These are phyloP conservation scores for Enteromius unitaeniatus DNA, from an alignment of 2,797 vertebrate species.

Conservation along the genomic window DNA sequence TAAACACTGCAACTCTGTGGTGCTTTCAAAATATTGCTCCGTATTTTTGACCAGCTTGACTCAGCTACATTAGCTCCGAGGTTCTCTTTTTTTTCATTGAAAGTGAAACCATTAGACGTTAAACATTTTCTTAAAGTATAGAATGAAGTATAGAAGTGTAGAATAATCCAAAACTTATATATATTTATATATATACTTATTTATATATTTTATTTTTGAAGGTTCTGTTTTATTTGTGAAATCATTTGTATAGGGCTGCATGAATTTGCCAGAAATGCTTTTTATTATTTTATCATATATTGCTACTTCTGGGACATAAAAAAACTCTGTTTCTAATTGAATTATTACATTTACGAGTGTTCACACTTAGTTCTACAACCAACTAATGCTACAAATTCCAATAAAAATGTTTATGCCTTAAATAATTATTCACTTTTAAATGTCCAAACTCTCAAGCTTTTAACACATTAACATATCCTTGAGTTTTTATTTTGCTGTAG, in stretches of 20 bases:
- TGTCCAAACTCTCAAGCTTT: neutral
- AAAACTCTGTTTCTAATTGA: neutral
- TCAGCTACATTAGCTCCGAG: neutral
- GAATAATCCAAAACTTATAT: neutral
- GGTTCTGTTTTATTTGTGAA: neutral
- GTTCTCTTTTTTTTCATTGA: neutral
- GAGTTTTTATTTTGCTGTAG: neutral
- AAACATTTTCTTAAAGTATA: neutral
- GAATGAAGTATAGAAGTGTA: neutral
- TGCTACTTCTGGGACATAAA: neutral
- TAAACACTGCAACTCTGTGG: conserved; percentile 6
- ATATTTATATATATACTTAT: too few relatives aligned
- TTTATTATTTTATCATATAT: neutral
- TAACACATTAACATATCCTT: neutral
- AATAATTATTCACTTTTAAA: neutral
- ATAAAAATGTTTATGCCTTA: neutral
- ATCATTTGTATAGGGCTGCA: neutral
- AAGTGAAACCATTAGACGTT: neutral
- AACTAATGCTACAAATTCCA: neutral
- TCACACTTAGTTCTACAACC: neutral
- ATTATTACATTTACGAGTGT: neutral
- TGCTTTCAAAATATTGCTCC: neutral
- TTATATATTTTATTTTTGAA: neutral
- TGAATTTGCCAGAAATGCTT: neutral
- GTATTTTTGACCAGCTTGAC: neutral